Evolutionary conservation across 2,888 invertebrate species (phyloP).

Genomic region (Amblyteles armatorius): DNA sequence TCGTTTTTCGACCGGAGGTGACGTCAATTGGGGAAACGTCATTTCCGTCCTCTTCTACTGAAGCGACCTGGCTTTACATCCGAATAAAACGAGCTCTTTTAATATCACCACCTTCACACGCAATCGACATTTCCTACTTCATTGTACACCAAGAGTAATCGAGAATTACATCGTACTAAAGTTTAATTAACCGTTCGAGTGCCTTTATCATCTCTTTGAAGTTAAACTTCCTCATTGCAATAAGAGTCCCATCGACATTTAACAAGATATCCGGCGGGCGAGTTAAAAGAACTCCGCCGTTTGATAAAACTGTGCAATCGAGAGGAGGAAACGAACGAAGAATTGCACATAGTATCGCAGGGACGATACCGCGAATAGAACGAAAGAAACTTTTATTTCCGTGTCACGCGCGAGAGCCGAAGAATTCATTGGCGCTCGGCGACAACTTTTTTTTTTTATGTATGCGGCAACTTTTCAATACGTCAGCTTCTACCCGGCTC

Average conservation of each 20-base stretch:
- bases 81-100: neutral
- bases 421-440: slow-evolving; percentile 22
- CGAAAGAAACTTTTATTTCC: neutral
- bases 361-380: neutral
- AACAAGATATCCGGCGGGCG: neutral
- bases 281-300: neutral
- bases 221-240: neutral
- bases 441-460: slow-evolving; percentile 16
- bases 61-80: neutral
- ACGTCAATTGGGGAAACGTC: no score
- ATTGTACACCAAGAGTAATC: neutral
- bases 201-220: neutral
- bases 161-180: neutral
- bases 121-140: neutral
- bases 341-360: neutral
- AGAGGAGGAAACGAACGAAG: neutral
- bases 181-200: neutral
- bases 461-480: slow-evolving; percentile 21
- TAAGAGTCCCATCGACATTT: neutral
- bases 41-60: no score
- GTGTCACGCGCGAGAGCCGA: neutral
- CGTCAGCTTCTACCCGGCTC: neutral
- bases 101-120: neutral
- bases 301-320: neutral
- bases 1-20: no score